Conservation (phyloP, 2,888 invertebrate species). For the Digitonthophagus gazella region DNA sequence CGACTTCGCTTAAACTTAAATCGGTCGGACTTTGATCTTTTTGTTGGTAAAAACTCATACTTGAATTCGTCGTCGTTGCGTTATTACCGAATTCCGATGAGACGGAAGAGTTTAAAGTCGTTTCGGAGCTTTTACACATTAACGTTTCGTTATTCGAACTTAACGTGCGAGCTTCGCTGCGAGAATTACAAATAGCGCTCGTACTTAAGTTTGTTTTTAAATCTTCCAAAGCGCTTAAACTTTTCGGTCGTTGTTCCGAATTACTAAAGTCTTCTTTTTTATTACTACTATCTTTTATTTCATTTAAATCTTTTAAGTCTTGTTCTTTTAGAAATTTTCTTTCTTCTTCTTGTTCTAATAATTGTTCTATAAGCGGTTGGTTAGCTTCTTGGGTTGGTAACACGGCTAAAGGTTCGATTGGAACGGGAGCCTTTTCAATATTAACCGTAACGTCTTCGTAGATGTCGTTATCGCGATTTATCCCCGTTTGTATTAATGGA, state of each 20-base stretch:
- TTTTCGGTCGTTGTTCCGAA: slow-evolving; percentile 43
- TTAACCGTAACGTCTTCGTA: slow-evolving; percentile 60
- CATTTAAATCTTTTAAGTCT: too few species aligned
- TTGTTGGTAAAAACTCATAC: slow-evolving; percentile 37
- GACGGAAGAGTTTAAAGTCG: slow-evolving; percentile 23
- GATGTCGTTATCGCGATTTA: slow-evolving; percentile 44
- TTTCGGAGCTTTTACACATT: slow-evolving; percentile 21
- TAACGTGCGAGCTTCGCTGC: slow-evolving; percentile 24
- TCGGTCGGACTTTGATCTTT: slow-evolving; percentile 41
- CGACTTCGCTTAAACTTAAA: slow-evolving; percentile 45
- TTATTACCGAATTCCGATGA: slow-evolving; percentile 22
- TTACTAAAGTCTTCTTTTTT: too few species aligned
- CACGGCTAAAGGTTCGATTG: slow-evolving; percentile 55
- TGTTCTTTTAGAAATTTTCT: too few species aligned
- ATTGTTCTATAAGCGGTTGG: slow-evolving; percentile 52
- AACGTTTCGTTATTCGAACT: slow-evolving; percentile 22
- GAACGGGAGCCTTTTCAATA: slow-evolving; percentile 58
- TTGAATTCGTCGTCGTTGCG: slow-evolving; percentile 16
- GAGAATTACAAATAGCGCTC: slow-evolving; percentile 33
- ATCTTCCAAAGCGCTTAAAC: slow-evolving; percentile 46
- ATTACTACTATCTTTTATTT: too few species aligned
- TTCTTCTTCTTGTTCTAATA: slow-evolving; percentile 18
- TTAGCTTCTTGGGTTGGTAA: slow-evolving; percentile 60
- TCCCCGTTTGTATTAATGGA: slow-evolving; percentile 22
- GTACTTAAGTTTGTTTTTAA: slow-evolving; percentile 40